Base-by-base conservation (phyloP, 2,888 invertebrate species). In the Allygus modestus region DNA sequence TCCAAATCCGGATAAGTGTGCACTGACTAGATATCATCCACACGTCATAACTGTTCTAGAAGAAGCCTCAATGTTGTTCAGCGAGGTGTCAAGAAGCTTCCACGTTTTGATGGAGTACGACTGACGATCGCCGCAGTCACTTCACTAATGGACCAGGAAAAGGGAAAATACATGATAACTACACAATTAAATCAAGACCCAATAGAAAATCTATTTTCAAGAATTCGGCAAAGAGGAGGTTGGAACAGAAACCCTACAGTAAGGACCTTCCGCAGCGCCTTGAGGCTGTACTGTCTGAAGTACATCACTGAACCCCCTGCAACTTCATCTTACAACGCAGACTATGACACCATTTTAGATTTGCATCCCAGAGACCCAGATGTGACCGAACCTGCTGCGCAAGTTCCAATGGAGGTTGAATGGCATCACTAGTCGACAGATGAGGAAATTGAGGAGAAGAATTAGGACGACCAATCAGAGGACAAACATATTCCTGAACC, bases 121-220 rank as follows among this genome's bases (percentile, higher is more conserved):
- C 86, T 88, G 83, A 87, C 87, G 1, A 87, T 89, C 7, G 87
- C 86, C 26, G 85, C 87, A 37, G 86, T 87, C 81, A 31, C 88
- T 23, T 31, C 81, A 69, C 71, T 88, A 20, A 88, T 87, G 86
- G 51, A 46, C 15, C 11, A 12, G 9, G 77, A 77, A 15, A 17
- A 77, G n/a, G 37, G 28, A 2, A 28, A 77, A 23, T 77, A 46
- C 28, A 43, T 77, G 0, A 11, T 77, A 4, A 51, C 51, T 2
- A 37, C 77, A 5, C 5, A 86, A 9, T 84, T 87, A 23, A 75
- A 88, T 75, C 84, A 88, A 83, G 88, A 88, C 83, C 85, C 87
- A 0, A 31, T 88, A 9, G 88, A 88, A 84, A 88, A 87, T 82
- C 81, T 86, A 31, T 86, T 88, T 85, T 88, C 87, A 12, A 85